phyloP scores from a whole-genome alignment of 2,888 invertebrate species.

The Tenthredo notha region DNA sequence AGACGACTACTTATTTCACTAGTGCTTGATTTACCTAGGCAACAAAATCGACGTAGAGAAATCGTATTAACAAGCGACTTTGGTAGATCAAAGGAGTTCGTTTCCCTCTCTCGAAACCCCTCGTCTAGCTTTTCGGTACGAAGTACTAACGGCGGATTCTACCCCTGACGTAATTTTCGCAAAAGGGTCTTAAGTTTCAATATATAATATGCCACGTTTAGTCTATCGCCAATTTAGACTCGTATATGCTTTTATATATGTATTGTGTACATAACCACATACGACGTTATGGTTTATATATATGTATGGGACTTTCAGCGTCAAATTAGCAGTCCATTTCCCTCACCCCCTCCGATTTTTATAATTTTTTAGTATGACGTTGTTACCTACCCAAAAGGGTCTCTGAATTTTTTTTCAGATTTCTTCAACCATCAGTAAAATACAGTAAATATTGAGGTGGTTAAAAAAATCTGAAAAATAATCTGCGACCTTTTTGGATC shows the following conservation, averaged over 20 bases:
- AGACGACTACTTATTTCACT: constrained; percentile 12
- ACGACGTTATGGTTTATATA: not conserved
- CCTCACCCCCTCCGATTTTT: too few species aligned
- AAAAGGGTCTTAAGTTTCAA: constrained; percentile 51
- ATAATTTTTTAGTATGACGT: too few species aligned
- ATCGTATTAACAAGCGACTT: constrained; percentile 47
- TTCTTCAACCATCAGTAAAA: too few species aligned
- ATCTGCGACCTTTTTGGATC: too few species aligned
- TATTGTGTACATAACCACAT: not conserved
- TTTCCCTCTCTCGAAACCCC: not conserved
- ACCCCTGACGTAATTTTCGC: constrained; percentile 25
- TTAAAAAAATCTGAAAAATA: too few species aligned
- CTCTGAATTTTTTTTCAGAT: too few species aligned
- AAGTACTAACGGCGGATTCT: not conserved
- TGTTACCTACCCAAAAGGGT: too few species aligned
- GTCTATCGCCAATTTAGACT: constrained; percentile 20
- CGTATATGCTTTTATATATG: not conserved
- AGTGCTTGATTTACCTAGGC: constrained; percentile 31
- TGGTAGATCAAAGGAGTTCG: constrained; percentile 43
- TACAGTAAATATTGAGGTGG: not conserved
- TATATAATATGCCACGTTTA: constrained; percentile 7
- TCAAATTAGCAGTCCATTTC: too few species aligned
- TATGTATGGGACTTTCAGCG: not conserved
- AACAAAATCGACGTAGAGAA: constrained; percentile 49
- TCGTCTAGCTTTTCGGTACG: not conserved